Evolutionary conservation across 2,113 vertebrate species (phyloP), one percentile per base, ranked within the genome.

Genomic region (Leptobrachium ailaonicum): DNA sequence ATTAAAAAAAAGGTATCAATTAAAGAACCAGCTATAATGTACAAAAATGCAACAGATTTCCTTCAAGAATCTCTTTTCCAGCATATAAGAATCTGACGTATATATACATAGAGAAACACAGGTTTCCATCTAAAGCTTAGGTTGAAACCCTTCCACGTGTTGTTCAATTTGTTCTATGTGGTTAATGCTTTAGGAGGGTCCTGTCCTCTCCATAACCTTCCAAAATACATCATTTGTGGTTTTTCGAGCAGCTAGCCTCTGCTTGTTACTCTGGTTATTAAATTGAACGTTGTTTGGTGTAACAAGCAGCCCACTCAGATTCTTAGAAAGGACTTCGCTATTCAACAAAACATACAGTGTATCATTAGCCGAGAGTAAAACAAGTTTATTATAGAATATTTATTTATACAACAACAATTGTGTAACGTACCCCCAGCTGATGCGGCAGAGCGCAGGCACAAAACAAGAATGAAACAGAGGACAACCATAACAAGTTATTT

Each of bases 141-240:
- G 64, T 75, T 66, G 60, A 63, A 66, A 41, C 40, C 12, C 2
- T 6, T 75, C 66, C 62, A 75, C 45, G 62, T 64, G 10, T 64
- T 75, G 73, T 60, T 41, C 62, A 32, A 32, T 32, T 32, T 32
- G 20, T 32, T 32, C 20, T 32, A 32, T 66, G 60, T 75, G 73
- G 60, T 75, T 75, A 75, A 66, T 53, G 44, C 40, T 63, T 43
- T 44, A 43, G 20, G 73, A 75, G 62, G 62, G 62, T 75, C 73
- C 60, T 75, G 58, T 75, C 73, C 60, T 75, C 44, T 45, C 60
- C 41, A 66, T 64, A 75, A 75, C 73, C 73, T 53, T 53, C 50
- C 32, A 0, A 45, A 75, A 64, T 47, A 41, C 58, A 63, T 75
- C 62, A 63, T 75, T 7, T 47, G 73, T 45, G 58, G 72, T 63